A percentile compares a stretch with the other conserved stretches of the same genome.
Evolutionary conservation across 2,113 vertebrate genomes (phyloP).

Genomic region (Chaetodon trifascialis): DNA sequence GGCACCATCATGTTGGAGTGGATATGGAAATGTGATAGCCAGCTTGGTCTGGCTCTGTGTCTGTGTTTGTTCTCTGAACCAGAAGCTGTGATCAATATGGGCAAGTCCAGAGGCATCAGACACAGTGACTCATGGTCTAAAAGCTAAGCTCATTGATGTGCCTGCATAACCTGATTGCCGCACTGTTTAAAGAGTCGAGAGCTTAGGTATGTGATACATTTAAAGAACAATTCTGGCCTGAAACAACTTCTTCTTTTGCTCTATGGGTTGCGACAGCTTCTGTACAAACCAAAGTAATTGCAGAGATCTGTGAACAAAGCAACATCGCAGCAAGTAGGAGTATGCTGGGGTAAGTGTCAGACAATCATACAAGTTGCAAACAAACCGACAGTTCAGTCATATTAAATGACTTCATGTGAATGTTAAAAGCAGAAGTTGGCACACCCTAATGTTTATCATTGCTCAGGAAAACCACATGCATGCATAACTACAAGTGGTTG

Average conservation of each 20-base stretch:
- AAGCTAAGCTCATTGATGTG: slow-evolving; percentile 32
- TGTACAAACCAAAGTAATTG: background rate
- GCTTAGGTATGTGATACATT: background rate
- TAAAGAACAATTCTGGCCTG: background rate
- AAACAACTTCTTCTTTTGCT: background rate
- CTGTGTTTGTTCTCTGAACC: slow-evolving; percentile 54
- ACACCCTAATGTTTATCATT: background rate
- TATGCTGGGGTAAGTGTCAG: background rate
- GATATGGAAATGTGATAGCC: slow-evolving; percentile 66
- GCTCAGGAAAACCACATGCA: background rate
- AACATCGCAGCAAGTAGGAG: background rate
- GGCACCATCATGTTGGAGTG: slow-evolving; percentile 56
- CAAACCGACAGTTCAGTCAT: background rate
- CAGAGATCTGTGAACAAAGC: background rate
- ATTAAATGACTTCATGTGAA: background rate
- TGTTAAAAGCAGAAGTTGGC: background rate
- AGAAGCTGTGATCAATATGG: slow-evolving; percentile 64
- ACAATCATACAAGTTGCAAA: background rate
- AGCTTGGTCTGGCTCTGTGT: slow-evolving; percentile 47
- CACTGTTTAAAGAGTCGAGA: background rate
- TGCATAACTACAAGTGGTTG: background rate
- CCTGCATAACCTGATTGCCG: slow-evolving; percentile 15
- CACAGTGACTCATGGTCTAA: slow-evolving; percentile 36
- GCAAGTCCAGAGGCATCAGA: slow-evolving; percentile 50
- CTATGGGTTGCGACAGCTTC: background rate